Percentiles rank a stretch among this genome's conserved stretches.
These are phyloP conservation scores for Phycodurus eques DNA, from an alignment of 2,113 vertebrate species.

Conservation along the genomic window DNA sequence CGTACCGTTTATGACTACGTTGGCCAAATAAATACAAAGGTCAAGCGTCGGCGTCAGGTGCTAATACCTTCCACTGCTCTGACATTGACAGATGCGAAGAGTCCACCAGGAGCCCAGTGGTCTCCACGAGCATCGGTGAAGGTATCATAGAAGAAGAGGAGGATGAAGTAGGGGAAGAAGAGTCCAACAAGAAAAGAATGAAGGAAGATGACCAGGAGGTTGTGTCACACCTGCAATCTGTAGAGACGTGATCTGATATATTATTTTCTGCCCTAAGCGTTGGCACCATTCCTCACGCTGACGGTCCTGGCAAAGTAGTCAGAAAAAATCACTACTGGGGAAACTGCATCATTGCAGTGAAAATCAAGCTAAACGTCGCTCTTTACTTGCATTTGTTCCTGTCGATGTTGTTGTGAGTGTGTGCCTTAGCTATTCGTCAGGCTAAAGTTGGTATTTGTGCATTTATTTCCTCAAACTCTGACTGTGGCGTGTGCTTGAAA, in stretches of 20 bases:
- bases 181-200: constrained; percentile 89
- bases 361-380: no score
- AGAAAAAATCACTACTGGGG: no score
- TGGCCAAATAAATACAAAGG: not conserved
- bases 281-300: no score
- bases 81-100: constrained; percentile 82
- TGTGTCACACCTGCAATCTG: not conserved
- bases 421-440: no score
- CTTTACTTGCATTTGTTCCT: no score
- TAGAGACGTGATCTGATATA: not conserved
- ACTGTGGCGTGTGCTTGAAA: no score
- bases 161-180: constrained; percentile 81
- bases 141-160: constrained; percentile 95
- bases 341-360: no score
- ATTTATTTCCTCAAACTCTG: no score
- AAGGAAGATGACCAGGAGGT: constrained; percentile 95
- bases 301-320: no score
- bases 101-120: constrained; percentile 76
- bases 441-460: no score
- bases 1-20: constrained; percentile 36
- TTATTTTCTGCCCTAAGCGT: no score
- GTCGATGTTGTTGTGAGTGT: no score
- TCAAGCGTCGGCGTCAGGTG: not conserved
- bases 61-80: constrained; percentile 1
- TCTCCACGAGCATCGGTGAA: constrained; percentile 85